Evolutionary conservation across 2,797 vertebrate genomes (phyloP), one percentile per base, ranked within the genome.

Genomic region (Cetoscarus ocellatus): DNA sequence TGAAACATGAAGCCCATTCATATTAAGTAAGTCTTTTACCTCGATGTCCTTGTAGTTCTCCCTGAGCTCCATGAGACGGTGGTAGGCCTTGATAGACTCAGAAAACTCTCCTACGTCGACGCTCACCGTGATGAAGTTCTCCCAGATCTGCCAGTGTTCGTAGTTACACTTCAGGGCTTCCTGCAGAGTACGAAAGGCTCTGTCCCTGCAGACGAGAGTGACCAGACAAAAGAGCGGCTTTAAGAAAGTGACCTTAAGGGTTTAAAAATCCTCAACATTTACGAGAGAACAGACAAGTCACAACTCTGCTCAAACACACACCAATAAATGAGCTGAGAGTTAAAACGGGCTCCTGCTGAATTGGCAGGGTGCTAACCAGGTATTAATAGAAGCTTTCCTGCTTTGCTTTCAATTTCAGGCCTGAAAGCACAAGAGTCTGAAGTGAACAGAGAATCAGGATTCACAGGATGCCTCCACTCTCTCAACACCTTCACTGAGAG

Each of bases 131-230:
- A 99, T 93, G 80, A 96, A 99, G 88, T 99, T 99, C 90, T 99
- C 98, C 98, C 98, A 99, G 91, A 99, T 98, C 92, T 99, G 98
- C 98, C 98, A 99, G 77, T 97, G 96, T 65, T 99, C 97, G 19
- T 94, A 99, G 92, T 99, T 99, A 84, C 98, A 98, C 80, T 95
- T 98, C 64, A 99, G 95, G 44, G 98, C 97, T 93, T 99, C 98
- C 67, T 97, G 96, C 58, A 99, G 96, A 3, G 97, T 97, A 43
- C 93, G 93, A 75, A 98, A 98, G 39, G 97, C 97, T 91, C 97
- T 98, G 48, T 86, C 84, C 90, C 97, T 98, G 83, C 15, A 7
- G 51, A 3, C 0, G 56, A 75, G 9, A 3, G 40, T 4, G 18
- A 66, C 27, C 3, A 19, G 8, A 7, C n/a, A 50, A 52, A 5